Percentiles rank a stretch among this genome's conserved stretches.
phyloP scores from a whole-genome alignment of 2,888 invertebrate species.

The Peribatodes rhomboidaria region DNA sequence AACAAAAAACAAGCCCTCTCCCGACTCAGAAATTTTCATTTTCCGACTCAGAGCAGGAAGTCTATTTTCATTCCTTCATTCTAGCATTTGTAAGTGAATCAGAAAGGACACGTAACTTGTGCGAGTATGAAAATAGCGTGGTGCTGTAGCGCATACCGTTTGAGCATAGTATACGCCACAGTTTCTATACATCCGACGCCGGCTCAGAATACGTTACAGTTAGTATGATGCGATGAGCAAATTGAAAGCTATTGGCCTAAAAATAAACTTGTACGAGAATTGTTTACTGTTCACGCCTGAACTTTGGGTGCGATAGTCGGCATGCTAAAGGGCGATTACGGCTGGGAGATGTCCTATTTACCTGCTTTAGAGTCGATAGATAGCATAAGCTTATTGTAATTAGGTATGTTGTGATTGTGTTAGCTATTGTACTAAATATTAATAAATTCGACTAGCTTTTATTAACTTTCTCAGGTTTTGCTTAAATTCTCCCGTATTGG shows the following conservation, averaged over 20 bases:
- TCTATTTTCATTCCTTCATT: slow-evolving; percentile 28
- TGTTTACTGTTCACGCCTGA: slow-evolving; percentile 71
- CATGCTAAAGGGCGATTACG: slow-evolving; percentile 26
- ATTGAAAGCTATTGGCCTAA: slow-evolving; percentile 80
- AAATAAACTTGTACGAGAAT: slow-evolving; percentile 72
- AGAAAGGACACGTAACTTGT: slow-evolving; percentile 35
- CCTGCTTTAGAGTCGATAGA: slow-evolving; percentile 5
- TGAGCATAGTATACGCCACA: slow-evolving; percentile 1
- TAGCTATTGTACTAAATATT: too few species aligned
- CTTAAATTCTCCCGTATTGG: too few species aligned
- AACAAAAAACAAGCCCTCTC: not conserved
- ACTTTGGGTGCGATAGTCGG: slow-evolving; percentile 31
- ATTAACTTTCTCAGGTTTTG: too few species aligned
- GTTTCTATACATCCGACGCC: not conserved
- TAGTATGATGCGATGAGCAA: slow-evolving; percentile 65
- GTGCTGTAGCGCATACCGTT: slow-evolving; percentile 56
- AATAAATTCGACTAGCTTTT: too few species aligned
- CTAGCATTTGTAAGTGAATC: slow-evolving; percentile 33
- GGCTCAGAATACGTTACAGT: slow-evolving; percentile 18
- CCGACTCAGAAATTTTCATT: not conserved
- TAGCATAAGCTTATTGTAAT: too few species aligned
- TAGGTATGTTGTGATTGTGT: too few species aligned
- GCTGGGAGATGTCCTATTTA: slow-evolving; percentile 13
- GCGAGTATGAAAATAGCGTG: slow-evolving; percentile 49
- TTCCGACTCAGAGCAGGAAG: slow-evolving; percentile 21